A percentile compares a stretch with the other conserved stretches of the same genome.
Evolutionary conservation across 1,140 invertebrate genomes (phyloP).

Genomic region (Papilio polyxenes): DNA sequence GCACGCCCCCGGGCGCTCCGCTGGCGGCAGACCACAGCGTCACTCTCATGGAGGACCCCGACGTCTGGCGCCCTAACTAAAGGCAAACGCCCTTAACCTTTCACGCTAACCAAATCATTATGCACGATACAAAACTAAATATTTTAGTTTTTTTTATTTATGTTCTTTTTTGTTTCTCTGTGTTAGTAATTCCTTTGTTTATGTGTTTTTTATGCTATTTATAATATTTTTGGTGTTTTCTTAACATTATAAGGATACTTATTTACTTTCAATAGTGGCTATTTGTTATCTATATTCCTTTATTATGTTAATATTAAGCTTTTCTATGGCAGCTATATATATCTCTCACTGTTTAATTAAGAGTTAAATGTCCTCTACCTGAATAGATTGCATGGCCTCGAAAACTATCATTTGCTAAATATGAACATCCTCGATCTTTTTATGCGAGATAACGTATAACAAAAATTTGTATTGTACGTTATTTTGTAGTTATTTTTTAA

Average conservation of each 20-base stretch:
- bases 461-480: neutral
- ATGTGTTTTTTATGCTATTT: neutral
- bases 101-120: conserved; percentile 37
- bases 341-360: neutral
- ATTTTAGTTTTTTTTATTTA: neutral
- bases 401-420: neutral
- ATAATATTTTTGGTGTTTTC: neutral
- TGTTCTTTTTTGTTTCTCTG: neutral
- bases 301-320: neutral
- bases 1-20: conserved; percentile 81
- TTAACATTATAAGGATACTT: too few relatives aligned
- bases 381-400: too few relatives aligned
- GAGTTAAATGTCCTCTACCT: too few relatives aligned
- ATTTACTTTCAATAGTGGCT: neutral
- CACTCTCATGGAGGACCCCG: conserved; percentile 93
- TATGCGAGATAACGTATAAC: neutral
- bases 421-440: neutral
- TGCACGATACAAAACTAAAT: neutral
- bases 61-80: conserved; percentile 94
- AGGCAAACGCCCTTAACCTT: conserved; percentile 64
- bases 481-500: too few relatives aligned
- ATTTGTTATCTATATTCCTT: neutral
- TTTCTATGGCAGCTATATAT: neutral
- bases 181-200: neutral
- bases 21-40: conserved; percentile 84